These are phyloP conservation scores for Herpailurus yagouaroundi DNA, from an alignment of 2,113 vertebrate genomes.

Conservation along the genomic window DNA sequence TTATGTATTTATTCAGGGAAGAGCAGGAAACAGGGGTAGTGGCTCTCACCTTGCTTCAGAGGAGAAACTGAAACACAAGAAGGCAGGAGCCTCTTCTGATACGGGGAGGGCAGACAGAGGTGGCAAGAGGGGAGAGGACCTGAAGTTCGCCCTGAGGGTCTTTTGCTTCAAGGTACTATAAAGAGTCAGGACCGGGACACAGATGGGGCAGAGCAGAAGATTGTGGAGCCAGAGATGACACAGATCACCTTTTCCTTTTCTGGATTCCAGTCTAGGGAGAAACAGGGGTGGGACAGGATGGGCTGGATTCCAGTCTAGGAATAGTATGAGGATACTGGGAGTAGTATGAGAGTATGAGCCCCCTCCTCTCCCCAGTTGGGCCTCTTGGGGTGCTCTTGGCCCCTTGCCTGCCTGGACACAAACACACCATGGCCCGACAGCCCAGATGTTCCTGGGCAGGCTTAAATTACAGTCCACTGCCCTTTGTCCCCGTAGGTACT, in stretches of 20 bases:
- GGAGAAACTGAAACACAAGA: background rate
- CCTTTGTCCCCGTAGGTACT: conserved; percentile 2
- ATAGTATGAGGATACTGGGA: background rate
- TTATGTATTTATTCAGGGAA: background rate
- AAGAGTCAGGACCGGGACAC: background rate
- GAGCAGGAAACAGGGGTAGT: background rate
- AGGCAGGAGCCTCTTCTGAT: background rate
- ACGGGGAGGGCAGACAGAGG: background rate
- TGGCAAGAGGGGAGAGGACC: background rate
- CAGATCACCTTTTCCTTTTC: background rate
- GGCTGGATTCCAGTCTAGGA: background rate
- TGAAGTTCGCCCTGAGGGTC: background rate
- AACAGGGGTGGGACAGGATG: background rate
- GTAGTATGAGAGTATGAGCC: background rate
- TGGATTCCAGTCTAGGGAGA: background rate
- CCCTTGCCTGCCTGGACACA: background rate
- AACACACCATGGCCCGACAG: background rate
- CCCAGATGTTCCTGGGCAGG: background rate
- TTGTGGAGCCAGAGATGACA: background rate
- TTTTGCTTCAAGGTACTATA: background rate
- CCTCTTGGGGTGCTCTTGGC: background rate
- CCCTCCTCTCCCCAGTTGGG: background rate
- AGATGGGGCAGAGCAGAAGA: background rate
- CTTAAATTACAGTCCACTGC: background rate
- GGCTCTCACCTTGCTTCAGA: background rate